Base-by-base conservation (phyloP, 2,113 vertebrate species). In the Centrocercus urophasianus region DNA sequence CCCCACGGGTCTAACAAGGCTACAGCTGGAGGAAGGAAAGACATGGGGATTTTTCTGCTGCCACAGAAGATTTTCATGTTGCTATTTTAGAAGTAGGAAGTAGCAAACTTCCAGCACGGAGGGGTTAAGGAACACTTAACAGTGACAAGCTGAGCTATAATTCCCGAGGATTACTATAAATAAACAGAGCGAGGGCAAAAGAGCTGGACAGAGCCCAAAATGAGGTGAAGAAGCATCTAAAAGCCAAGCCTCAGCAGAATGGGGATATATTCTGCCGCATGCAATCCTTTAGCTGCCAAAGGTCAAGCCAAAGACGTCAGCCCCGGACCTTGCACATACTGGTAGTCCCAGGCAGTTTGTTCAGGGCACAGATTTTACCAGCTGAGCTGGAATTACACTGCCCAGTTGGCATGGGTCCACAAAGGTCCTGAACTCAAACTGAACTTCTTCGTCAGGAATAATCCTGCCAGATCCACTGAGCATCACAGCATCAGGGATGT, bases 371-470 rank as follows among this genome's bases (percentile, higher is more conserved):
- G 84, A 89, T 84, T 91, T 84, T 79, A 92, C 42, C 66, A 92
- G 84, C 64, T 96, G 85, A 91, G 76, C 79, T 88, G 90, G 90
- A 96, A 94, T 96, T 94, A 95, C 32, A 83, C 60, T 74, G 79
- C 34, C 45, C 56, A 80, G 40, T 59, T 96, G 96, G 93, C 95
- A 88, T 0, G 2, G 64, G 79, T 89, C 78, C 82, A 83, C 36
- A 67, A 38, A 86, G 54, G 67, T 21, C 60, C n/a, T 96, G 93
- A 96, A 96, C 90, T 94, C 75, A 91, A 87, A 40, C 42, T 91
- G 93, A 96, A 95, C 79, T 90, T 83, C 81, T 94, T 69, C 75
- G 67, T 90, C 72, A 95, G 72, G 50, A 94, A 83, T 96, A 96
- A 96, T 96, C 86, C 88, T 6, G 6, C 28, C 75, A 93, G 83